Evolutionary conservation across 1,140 invertebrate genomes (phyloP), one percentile per base, ranked within the genome.

Genomic region (Daktulosphaira vitifoliae): DNA sequence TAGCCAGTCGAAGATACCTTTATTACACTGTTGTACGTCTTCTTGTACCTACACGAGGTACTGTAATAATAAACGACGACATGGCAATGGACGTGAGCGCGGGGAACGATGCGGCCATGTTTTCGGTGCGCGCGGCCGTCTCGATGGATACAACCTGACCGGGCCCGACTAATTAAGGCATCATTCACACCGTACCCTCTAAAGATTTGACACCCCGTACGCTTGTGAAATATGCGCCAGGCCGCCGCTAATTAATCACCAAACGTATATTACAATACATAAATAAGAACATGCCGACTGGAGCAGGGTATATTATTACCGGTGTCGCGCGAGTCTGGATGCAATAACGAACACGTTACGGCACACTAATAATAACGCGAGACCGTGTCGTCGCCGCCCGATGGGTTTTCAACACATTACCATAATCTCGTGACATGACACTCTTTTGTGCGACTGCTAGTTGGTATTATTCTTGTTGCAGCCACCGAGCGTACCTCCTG

Each of bases 351-450:
- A 56, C 53, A 56, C 22, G 53, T 56, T 37, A 29, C 29, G 52
- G 16, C 52, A 54, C 52, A 33, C 29, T 33, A 33, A 33, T 54
- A 54, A 54, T 42, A 53, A 42, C 37, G 52, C 33, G 52, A 33
- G 29, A 54, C 37, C 22, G 13, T 29, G 37, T 42, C 52, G 52
- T 54, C 20, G 52, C 38, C 29, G 29, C 29, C 29, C 22, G 37
- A 42, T 54, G 37, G 53, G 37, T 56, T 48, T 59, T 44, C 54
- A 44, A 26, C 54, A 26, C 54, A 56, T 59, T 59, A 59, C 54
- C 54, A 59, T 59, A 59, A 59, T 59, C 54, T 59, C 54, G 39
- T 59, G 54, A 59, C 54, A 44, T 25, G 54, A 59, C 54, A 44
- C 38, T 56, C 38, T 54, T 54, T 54, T 44, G 53, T 56, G 52